Conservation (phyloP, 1,140 invertebrate genomes). For the Littorina saxatilis region DNA sequence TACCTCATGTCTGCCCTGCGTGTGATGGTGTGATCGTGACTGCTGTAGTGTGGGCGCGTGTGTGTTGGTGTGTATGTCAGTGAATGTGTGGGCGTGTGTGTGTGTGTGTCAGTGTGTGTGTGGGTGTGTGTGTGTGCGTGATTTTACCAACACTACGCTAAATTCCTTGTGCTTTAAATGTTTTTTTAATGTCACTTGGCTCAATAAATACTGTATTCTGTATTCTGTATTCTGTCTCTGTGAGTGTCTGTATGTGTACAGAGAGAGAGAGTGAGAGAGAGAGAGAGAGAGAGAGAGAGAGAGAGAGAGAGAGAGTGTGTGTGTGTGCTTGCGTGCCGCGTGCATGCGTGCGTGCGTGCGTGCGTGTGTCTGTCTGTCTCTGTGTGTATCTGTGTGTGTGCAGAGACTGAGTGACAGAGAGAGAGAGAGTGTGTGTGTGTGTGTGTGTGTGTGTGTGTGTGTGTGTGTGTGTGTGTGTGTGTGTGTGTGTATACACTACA, state of each 20-base stretch:
- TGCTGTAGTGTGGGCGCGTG: no score
- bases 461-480: not conserved
- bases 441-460: not conserved
- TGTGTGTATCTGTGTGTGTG: not conserved
- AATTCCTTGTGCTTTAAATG: not conserved
- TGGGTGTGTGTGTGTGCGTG: not conserved
- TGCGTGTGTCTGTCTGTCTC: not conserved
- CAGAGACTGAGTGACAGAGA: no score
- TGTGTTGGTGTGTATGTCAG: not conserved
- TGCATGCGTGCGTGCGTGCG: slow-evolving; percentile 6
- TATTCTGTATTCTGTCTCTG: not conserved
- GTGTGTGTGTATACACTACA: not conserved
- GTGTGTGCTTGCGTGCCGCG: not conserved
- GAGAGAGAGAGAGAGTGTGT: not conserved
- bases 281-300: slow-evolving; percentile 2
- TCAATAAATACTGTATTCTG: not conserved
- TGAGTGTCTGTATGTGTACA: not conserved
- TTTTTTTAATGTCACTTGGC: not conserved
- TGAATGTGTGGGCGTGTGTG: not conserved
- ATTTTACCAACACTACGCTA: no score
- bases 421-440: not conserved
- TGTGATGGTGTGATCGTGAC: no score
- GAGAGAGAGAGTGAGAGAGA: not conserved
- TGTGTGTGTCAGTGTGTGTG: not conserved
- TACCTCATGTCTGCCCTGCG: no score